phyloP scores from a whole-genome alignment of 2,113 vertebrate species.

The Chaetodon auriga region DNA sequence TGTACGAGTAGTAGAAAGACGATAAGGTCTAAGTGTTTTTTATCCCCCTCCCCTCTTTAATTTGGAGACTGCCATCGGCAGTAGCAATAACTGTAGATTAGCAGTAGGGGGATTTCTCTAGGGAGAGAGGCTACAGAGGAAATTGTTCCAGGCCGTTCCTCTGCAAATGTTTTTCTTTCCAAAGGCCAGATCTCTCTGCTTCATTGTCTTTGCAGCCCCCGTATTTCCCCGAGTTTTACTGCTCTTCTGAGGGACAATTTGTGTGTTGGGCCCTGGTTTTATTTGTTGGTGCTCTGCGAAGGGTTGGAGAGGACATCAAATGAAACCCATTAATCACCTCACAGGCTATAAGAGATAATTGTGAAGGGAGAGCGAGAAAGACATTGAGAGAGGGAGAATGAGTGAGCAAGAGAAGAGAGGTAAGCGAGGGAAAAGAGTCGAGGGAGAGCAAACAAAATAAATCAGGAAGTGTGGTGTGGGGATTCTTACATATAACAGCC shows the following conservation, averaged over 20 bases:
- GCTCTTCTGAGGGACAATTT: conserved; percentile 88
- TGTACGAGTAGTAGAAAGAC: conserved; percentile 61
- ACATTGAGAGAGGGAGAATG: conserved; percentile 68
- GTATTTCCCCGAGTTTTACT: conserved; percentile 82
- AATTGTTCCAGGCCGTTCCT: conserved; percentile 80
- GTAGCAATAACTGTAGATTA: conserved; percentile 88
- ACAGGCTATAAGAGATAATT: conserved; percentile 87
- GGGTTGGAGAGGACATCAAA: conserved; percentile 85
- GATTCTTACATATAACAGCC: conserved; percentile 74
- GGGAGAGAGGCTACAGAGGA: conserved; percentile 78
- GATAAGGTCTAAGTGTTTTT: conserved; percentile 78
- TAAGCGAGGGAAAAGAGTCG: conserved; percentile 57
- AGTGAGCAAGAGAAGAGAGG: conserved; percentile 63
- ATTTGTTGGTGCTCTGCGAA: conserved; percentile 85
- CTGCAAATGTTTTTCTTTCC: conserved; percentile 83
- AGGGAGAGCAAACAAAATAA: conserved; percentile 79
- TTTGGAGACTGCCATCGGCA: conserved; percentile 84
- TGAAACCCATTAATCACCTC: conserved; percentile 90
- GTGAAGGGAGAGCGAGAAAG: conserved; percentile 81
- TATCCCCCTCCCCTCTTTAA: conserved; percentile 78
- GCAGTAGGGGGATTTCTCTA: conserved; percentile 83
- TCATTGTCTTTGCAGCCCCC: conserved; percentile 81
- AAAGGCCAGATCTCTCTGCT: conserved; percentile 83
- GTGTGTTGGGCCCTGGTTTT: conserved; percentile 83
- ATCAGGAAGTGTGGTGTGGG: conserved; percentile 74